Conservation (phyloP, 2,888 invertebrate species). For the Limenitis camilla region DNA sequence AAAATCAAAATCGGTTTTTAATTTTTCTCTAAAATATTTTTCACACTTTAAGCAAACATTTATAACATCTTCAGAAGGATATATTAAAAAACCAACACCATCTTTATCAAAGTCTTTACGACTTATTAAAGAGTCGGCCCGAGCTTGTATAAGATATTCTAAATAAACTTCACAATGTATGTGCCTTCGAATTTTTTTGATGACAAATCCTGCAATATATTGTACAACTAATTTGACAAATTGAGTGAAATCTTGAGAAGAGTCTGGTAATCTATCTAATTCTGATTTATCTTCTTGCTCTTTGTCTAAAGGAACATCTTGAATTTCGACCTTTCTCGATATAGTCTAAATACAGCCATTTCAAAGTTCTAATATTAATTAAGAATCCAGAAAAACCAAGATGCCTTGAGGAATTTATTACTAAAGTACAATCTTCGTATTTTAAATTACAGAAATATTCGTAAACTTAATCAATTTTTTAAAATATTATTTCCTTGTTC, state of each 20-base stretch:
- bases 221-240: conserved; percentile 8
- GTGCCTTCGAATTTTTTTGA: too few species aligned
- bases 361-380: conserved; percentile 3
- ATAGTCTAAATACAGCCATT: conserved; percentile 9
- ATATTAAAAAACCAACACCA: too few species aligned
- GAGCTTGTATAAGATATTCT: too few species aligned
- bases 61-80: too few species aligned
- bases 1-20: too few species aligned
- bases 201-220: conserved; percentile 13
- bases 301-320: background rate
- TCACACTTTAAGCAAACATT: too few species aligned
- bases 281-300: background rate
- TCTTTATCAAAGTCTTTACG: too few species aligned
- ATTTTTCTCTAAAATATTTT: too few species aligned
- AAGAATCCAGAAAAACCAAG: conserved; percentile 11
- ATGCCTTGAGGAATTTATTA: background rate
- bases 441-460: background rate
- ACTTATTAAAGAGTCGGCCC: too few species aligned
- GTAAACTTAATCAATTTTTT: background rate
- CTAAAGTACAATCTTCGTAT: background rate
- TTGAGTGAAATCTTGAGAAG: background rate
- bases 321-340: conserved; percentile 6
- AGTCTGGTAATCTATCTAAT: background rate
- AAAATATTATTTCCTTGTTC: background rate
- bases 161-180: too few species aligned